Percentiles rank a stretch among this genome's conserved stretches.
Conservation (phyloP, 2,888 invertebrate species). For the Andrena flavipes region DNA sequence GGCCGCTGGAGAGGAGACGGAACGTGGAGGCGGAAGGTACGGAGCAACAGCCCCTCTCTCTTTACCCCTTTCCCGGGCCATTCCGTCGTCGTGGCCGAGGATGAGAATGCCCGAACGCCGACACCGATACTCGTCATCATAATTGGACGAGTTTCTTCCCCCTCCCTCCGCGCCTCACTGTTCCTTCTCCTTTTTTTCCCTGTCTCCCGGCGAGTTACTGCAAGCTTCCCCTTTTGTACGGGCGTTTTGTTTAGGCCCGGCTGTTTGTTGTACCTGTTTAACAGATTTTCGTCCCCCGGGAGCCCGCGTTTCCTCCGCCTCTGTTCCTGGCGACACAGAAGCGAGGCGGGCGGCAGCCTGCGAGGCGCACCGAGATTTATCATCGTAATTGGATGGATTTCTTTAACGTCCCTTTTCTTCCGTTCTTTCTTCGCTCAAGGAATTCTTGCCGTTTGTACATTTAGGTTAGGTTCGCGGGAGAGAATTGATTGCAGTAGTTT, state of each 20-base stretch:
- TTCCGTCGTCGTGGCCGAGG: slow-evolving; percentile 58
- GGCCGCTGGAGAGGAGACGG: slow-evolving; percentile 53
- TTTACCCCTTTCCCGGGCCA: slow-evolving; percentile 49
- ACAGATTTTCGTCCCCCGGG: slow-evolving; percentile 14
- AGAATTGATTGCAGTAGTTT: too few species aligned
- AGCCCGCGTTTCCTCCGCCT: too few species aligned
- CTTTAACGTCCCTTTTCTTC: background rate
- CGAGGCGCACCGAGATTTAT: slow-evolving; percentile 19
- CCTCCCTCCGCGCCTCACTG: slow-evolving; percentile 11
- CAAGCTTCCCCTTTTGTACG: slow-evolving; percentile 17
- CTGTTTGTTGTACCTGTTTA: slow-evolving; percentile 8
- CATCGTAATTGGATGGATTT: slow-evolving; percentile 16
- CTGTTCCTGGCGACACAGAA: too few species aligned
- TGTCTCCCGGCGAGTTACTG: slow-evolving; percentile 17
- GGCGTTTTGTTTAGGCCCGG: slow-evolving; percentile 38
- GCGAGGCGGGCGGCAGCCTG: too few species aligned
- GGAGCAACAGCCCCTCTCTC: slow-evolving; percentile 61
- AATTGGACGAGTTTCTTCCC: slow-evolving; percentile 71
- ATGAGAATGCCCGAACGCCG: slow-evolving; percentile 69
- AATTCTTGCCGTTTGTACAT: too few species aligned
- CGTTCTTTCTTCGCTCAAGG: too few species aligned
- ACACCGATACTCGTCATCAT: slow-evolving; percentile 71
- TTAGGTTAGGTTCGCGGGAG: too few species aligned
- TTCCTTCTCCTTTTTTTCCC: slow-evolving; percentile 2
- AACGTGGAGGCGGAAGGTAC: slow-evolving; percentile 65